Conservation (phyloP, 2,888 invertebrate species). For the Cetonia aurata region DNA sequence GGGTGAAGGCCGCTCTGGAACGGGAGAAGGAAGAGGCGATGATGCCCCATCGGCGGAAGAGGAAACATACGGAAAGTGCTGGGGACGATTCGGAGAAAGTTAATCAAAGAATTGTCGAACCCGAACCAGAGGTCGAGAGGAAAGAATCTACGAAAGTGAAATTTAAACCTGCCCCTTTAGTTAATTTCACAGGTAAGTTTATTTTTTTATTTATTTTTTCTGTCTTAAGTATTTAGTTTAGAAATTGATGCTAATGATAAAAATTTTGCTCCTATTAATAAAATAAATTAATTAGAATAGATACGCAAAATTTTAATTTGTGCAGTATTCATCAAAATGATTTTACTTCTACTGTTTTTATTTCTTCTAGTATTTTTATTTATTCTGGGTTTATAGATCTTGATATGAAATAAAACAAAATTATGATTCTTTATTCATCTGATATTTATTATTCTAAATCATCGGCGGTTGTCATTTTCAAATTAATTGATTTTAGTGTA, state of each 20-base stretch:
- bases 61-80: conserved; percentile 63
- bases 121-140: conserved; percentile 66
- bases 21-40: conserved; percentile 80
- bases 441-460: too few species aligned
- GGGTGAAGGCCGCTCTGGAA: conserved; percentile 82
- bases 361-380: too few species aligned
- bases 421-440: too few species aligned
- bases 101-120: conserved; percentile 58
- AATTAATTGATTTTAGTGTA: too few species aligned
- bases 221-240: background rate
- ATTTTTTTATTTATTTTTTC: background rate
- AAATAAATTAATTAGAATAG: too few species aligned
- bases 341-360: too few species aligned
- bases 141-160: conserved; percentile 68
- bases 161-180: conserved; percentile 77
- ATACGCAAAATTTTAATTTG: too few species aligned
- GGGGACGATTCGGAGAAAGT: conserved; percentile 54
- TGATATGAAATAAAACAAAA: too few species aligned
- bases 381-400: too few species aligned
- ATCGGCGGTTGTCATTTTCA: too few species aligned
- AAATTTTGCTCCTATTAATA: too few species aligned
- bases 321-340: too few species aligned
- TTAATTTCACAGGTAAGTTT: conserved; percentile 76
- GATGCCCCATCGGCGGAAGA: conserved; percentile 75
- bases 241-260: background rate